Evolutionary conservation across 2,888 invertebrate species (phyloP).

Genomic region (Acleris sparsana): DNA sequence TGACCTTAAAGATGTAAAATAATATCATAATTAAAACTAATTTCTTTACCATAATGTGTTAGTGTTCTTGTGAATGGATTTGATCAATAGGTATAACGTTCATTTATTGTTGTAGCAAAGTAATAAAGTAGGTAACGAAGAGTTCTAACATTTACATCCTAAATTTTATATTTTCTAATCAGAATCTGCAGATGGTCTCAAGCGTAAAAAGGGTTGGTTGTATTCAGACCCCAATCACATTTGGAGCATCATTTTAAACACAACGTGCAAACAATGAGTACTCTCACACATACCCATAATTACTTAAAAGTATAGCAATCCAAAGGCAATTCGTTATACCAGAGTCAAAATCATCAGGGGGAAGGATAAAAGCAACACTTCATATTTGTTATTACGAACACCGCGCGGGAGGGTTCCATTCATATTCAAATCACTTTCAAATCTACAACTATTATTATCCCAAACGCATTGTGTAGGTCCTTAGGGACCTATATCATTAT

Average conservation of each 20-base stretch:
- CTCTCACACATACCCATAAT: slow-evolving; percentile 63
- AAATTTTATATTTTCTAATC: slow-evolving; percentile 10
- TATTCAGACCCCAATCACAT: slow-evolving; percentile 39
- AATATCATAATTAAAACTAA: too few species aligned
- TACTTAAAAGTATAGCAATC: slow-evolving; percentile 65
- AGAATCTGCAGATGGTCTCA: slow-evolving; percentile 30
- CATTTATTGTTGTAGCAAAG: too few species aligned
- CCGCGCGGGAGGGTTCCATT: slow-evolving; percentile 79
- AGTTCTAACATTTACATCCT: not conserved
- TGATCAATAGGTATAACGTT: too few species aligned
- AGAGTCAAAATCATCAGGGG: slow-evolving; percentile 76
- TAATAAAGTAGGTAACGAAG: too few species aligned
- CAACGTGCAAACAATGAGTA: slow-evolving; percentile 42
- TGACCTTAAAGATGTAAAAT: too few species aligned
- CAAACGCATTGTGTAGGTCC: slow-evolving; percentile 75
- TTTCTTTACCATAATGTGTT: too few species aligned
- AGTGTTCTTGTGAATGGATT: too few species aligned
- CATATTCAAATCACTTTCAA: slow-evolving; percentile 83
- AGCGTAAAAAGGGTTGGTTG: slow-evolving; percentile 29
- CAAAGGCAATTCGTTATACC: slow-evolving; percentile 70
- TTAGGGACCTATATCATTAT: slow-evolving; percentile 80
- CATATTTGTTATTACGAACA: slow-evolving; percentile 81
- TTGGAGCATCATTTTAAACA: slow-evolving; percentile 46
- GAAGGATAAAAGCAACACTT: slow-evolving; percentile 75
- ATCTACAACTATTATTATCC: slow-evolving; percentile 83